phyloP scores from a whole-genome alignment of 2,888 invertebrate genomes.

The Petrophora chlorosata region DNA sequence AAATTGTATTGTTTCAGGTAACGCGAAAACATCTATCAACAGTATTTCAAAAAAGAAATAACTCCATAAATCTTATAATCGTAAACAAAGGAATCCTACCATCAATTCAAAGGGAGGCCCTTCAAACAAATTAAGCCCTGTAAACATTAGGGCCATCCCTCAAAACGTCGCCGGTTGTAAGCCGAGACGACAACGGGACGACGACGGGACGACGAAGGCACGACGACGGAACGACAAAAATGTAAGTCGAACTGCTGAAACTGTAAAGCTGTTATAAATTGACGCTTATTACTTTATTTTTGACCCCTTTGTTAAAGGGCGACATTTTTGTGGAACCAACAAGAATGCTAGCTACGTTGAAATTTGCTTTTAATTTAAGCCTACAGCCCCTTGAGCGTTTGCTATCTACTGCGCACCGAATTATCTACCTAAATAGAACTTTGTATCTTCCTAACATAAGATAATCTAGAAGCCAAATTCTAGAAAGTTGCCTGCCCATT shows the following conservation, averaged over 20 bases:
- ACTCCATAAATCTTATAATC: slow-evolving; percentile 35
- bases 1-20: too few relatives aligned
- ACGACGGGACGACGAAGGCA: slow-evolving; percentile 41
- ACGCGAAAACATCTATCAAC: too few relatives aligned
- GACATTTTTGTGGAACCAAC: neutral
- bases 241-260: slow-evolving; percentile 53
- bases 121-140: slow-evolving; percentile 60
- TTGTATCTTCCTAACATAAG: too few relatives aligned
- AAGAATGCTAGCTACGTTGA: too few relatives aligned
- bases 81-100: slow-evolving; percentile 43
- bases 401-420: too few relatives aligned
- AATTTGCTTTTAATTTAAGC: too few relatives aligned
- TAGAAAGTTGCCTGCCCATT: too few relatives aligned
- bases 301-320: neutral
- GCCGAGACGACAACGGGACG: slow-evolving; percentile 45
- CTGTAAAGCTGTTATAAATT: slow-evolving; percentile 67
- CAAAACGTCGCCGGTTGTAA: slow-evolving; percentile 61
- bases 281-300: slow-evolving; percentile 55
- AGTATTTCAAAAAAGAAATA: too few relatives aligned
- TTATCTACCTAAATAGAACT: too few relatives aligned
- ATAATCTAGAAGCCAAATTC: too few relatives aligned
- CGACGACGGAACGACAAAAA: slow-evolving; percentile 51
- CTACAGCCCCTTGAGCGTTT: too few relatives aligned
- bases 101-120: slow-evolving; percentile 45
- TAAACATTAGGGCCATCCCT: slow-evolving; percentile 63